Percentiles rank a stretch among this genome's conserved stretches.
These are phyloP conservation scores for Microcebus tavaratra DNA, from an alignment of 2,113 vertebrate genomes.

Conservation along the genomic window DNA sequence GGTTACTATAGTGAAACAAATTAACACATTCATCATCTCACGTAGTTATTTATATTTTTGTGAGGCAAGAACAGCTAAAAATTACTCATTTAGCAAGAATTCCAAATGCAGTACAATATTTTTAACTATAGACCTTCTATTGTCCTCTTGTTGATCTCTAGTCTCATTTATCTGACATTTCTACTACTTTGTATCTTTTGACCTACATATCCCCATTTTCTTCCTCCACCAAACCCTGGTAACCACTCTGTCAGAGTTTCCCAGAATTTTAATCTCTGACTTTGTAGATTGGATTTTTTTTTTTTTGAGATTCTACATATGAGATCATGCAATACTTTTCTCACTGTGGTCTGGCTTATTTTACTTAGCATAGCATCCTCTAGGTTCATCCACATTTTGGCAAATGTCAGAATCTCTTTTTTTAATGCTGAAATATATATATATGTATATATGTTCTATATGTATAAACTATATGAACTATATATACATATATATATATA, in stretches of 20 bases:
- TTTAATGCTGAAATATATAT: not conserved
- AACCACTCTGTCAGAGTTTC: not conserved
- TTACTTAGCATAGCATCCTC: not conserved
- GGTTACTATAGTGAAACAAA: not conserved
- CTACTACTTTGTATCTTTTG: not conserved
- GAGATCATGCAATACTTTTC: not conserved
- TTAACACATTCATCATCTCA: not conserved
- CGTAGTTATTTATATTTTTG: not conserved
- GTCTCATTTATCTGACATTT: not conserved
- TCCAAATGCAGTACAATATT: not conserved
- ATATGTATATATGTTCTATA: not conserved
- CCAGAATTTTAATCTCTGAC: not conserved
- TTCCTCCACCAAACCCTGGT: not conserved
- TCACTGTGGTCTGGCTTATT: not conserved
- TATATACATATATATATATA: not conserved
- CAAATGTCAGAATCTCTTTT: not conserved
- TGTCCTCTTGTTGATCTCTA: not conserved
- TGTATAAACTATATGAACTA: not conserved
- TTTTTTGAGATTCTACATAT: not conserved
- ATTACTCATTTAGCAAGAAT: not conserved
- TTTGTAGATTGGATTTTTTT: not conserved
- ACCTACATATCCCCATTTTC: not conserved
- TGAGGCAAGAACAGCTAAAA: not conserved
- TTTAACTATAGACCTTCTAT: not conserved
- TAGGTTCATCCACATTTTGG: not conserved